Evolutionary conservation across 2,113 vertebrate species (phyloP).

Genomic region (Tricholaema leucomelas): DNA sequence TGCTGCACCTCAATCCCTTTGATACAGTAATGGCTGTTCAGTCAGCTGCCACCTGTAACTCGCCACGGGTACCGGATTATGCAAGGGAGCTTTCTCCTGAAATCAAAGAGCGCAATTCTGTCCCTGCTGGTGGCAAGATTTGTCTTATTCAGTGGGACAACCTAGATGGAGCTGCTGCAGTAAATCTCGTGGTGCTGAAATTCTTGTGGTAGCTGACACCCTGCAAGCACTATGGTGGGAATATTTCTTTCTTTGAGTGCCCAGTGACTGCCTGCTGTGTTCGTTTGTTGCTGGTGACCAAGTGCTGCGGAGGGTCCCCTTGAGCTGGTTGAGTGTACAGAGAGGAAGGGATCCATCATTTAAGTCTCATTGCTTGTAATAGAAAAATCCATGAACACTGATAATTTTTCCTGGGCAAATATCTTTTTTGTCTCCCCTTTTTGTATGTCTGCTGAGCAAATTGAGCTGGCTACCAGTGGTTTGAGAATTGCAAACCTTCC

Average conservation of each 20-base stretch:
- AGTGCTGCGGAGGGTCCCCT: neutral
- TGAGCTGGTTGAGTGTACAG: neutral
- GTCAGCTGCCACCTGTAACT: neutral
- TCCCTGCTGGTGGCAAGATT: neutral
- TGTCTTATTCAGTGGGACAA: neutral
- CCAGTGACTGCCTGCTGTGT: neutral
- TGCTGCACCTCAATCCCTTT: neutral
- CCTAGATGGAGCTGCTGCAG: neutral
- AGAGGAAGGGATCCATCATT: neutral
- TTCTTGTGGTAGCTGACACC: neutral
- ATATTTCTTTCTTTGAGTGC: neutral
- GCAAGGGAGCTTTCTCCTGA: neutral
- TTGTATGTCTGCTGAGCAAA: neutral
- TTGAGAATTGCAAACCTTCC: neutral
- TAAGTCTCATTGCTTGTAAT: neutral
- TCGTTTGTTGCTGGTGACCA: neutral
- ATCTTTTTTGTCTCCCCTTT: neutral
- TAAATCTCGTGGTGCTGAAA: neutral
- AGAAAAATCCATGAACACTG: neutral
- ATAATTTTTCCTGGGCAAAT: neutral
- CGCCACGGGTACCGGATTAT: accelerated
- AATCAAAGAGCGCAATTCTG: neutral
- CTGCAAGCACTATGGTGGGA: accelerated
- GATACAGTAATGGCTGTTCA: neutral
- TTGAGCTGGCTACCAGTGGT: neutral